These are phyloP conservation scores for Tichodroma muraria DNA, from an alignment of 2,113 vertebrate species.

Conservation along the genomic window DNA sequence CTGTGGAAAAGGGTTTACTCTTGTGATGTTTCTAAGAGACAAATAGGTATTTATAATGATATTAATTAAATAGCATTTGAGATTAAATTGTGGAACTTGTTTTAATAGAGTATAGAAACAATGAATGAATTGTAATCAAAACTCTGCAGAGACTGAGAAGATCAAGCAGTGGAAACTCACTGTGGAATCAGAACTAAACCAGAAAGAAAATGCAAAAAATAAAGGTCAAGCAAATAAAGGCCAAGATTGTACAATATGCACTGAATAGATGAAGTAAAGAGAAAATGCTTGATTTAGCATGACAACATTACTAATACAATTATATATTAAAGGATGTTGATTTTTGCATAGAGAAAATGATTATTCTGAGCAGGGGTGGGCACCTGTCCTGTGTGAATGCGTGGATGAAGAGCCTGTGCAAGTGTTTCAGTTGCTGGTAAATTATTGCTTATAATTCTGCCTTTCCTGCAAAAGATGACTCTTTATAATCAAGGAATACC, in stretches of 20 bases:
- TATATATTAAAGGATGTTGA: neutral
- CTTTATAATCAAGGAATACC: neutral
- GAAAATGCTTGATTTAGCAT: neutral
- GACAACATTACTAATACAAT: neutral
- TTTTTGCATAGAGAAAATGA: neutral
- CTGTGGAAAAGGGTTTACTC: neutral
- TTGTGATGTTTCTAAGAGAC: neutral
- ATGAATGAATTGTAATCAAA: slow-evolving; percentile 81
- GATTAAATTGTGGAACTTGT: slow-evolving; percentile 5
- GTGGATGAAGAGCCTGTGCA: neutral
- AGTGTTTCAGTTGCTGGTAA: neutral
- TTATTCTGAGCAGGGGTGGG: neutral
- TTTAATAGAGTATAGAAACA: slow-evolving; percentile 69
- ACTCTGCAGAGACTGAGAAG: slow-evolving; percentile 83
- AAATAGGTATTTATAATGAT: neutral
- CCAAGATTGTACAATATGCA: slow-evolving; percentile 33
- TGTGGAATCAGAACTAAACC: slow-evolving; percentile 74
- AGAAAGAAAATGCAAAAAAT: slow-evolving; percentile 83
- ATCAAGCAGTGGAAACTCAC: slow-evolving; percentile 85
- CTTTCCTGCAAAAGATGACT: neutral
- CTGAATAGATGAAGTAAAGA: neutral
- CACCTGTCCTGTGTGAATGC: neutral
- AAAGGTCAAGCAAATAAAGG: slow-evolving; percentile 90
- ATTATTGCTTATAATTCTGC: neutral
- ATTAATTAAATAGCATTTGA: slow-evolving; percentile 6